Base-by-base conservation (phyloP, 2,797 vertebrate genomes). In the Thunnus albacares region DNA sequence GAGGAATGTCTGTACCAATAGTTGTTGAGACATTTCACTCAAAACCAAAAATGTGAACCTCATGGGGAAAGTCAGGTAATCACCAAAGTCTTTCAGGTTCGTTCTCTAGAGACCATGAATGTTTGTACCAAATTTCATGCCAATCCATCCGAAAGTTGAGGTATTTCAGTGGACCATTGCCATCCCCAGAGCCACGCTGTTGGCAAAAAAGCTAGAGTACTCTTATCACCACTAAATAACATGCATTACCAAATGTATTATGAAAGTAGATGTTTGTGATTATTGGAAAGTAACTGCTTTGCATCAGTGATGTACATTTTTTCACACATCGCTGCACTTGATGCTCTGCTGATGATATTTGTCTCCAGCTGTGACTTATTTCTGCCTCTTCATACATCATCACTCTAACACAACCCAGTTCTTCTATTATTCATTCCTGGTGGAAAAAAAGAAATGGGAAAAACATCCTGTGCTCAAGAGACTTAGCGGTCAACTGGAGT, bases 391-490 rank as follows among this genome's bases (percentile, higher is more conserved):
- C n/a, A 3, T 3, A n/a, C n/a, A 56, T 5, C 13, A 13, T 30
- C 35, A 53, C 49, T 35, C 20, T 26, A 59, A 33, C 28, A 24
- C 66, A 69, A 10, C 18, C 35, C 26, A 15, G 38, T 11, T 61
- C 35, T 26, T 62, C 28, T 20, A 64, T 78, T 71, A 71, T 71
- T 78, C 10, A 56, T 49, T 35, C 12, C 15, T 14, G 15, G 28
- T 62, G 38, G 38, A 38, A 33, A 49, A 18, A 51, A 49, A 15
- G 55, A 75, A 66, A 26, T 41, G 22, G 14, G 24, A 45, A 33
- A 68, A 26, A 38, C 17, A 63, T 51, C 38, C n/a, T 22, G 22
- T 18, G 3, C 56, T 62, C 6, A n/a, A 52, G 3, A 55, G 14
- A 33, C 33, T 43, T 22, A 13, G 1, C 10, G 0, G 51, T 24